These are phyloP conservation scores for Porites lutea DNA, from an alignment of 64 coral and sea anemone genomes.

Conservation along the genomic window DNA sequence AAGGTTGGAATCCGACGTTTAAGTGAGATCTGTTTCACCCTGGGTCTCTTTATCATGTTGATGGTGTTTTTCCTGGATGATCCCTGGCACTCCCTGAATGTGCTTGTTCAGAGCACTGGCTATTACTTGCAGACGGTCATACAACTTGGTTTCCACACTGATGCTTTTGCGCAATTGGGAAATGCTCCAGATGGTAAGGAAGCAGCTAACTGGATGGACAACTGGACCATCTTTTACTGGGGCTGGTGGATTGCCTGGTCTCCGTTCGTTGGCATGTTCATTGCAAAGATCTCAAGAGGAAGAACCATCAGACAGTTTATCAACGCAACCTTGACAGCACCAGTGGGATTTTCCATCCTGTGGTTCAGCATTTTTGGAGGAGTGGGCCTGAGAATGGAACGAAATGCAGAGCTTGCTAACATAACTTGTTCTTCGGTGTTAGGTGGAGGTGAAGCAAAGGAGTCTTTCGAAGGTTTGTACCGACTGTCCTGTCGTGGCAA, in stretches of 20 bases:
- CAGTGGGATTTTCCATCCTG: slow-evolving; percentile 43
- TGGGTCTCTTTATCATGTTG: slow-evolving; percentile 59
- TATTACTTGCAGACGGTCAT: slow-evolving; percentile 59
- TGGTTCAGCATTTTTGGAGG: slow-evolving; percentile 73
- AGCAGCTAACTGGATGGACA: slow-evolving; percentile 45
- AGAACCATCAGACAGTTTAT: slow-evolving; percentile 69
- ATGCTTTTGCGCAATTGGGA: slow-evolving; percentile 71
- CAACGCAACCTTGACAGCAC: slow-evolving; percentile 56
- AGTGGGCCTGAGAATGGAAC: slow-evolving; percentile 54
- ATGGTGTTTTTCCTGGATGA: slow-evolving; percentile 52
- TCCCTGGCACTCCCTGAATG: slow-evolving; percentile 45
- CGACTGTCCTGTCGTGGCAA: slow-evolving; percentile 43
- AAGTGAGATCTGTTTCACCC: slow-evolving; percentile 59
- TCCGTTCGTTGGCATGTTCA: slow-evolving; percentile 66
- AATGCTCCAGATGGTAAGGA: slow-evolving; percentile 56
- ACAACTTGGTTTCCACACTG: slow-evolving; percentile 72
- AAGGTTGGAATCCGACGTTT: slow-evolving; percentile 71
- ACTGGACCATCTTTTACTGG: slow-evolving; percentile 76
- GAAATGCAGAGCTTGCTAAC: slow-evolving; percentile 20
- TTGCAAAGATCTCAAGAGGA: slow-evolving; percentile 64
- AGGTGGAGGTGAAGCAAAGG: not conserved
- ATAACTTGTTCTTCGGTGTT: slow-evolving; percentile 27
- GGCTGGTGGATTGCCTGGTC: slow-evolving; percentile 83
- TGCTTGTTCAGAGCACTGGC: slow-evolving; percentile 60
- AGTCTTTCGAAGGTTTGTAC: slow-evolving; percentile 38